phyloP scores from a whole-genome alignment of 2,113 vertebrate genomes.

The Scomber japonicus region DNA sequence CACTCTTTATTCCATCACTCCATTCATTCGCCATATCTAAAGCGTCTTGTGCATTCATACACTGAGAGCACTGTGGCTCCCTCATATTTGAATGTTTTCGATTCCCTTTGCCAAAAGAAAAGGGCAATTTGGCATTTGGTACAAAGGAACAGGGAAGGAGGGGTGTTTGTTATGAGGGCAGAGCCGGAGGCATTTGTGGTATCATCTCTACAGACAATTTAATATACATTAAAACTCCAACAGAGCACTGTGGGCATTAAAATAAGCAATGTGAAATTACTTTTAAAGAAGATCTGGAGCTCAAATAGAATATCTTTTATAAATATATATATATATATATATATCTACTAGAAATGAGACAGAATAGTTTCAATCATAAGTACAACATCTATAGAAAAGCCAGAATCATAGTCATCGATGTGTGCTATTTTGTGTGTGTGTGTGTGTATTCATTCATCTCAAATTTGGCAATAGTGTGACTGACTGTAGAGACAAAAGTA shows the following conservation, averaged over 20 bases:
- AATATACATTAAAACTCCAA: conserved; percentile 8
- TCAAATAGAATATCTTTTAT: too few relatives aligned
- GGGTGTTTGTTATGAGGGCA: conserved; percentile 1
- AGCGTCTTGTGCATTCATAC: not conserved
- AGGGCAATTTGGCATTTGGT: conserved; percentile 35
- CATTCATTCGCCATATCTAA: conserved; percentile 1
- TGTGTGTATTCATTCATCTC: not conserved
- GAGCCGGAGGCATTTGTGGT: conserved; percentile 31
- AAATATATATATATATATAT: too few relatives aligned
- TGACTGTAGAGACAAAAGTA: not conserved
- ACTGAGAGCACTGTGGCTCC: not conserved
- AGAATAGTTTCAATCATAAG: not conserved
- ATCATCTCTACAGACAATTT: conserved; percentile 3
- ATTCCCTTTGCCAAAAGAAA: conserved; percentile 20
- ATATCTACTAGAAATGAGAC: not conserved
- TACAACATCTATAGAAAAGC: too few relatives aligned
- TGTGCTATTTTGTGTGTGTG: too few relatives aligned
- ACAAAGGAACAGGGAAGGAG: conserved; percentile 2
- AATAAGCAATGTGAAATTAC: not conserved
- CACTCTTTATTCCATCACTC: not conserved
- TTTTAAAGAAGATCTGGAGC: conserved; percentile 1
- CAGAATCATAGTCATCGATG: too few relatives aligned
- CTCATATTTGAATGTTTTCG: conserved; percentile 6
- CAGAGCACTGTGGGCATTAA: not conserved
- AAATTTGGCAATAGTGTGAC: not conserved